phyloP scores from a whole-genome alignment of 2,113 vertebrate species.

The Etia nguti region DNA sequence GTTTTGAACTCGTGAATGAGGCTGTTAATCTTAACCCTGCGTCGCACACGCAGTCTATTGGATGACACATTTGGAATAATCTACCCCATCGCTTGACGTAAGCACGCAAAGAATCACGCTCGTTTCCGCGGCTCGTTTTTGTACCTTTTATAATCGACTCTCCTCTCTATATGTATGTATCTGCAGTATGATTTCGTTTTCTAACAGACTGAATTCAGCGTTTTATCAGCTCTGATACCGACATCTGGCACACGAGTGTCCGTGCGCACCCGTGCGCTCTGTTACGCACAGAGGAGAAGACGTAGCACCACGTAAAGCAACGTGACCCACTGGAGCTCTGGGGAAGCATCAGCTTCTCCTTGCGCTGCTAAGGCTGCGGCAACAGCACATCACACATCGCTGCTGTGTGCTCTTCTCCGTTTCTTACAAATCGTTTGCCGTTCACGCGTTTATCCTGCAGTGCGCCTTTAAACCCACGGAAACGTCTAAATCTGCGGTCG shows the following conservation, averaged over 20 bases:
- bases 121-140: constrained; percentile 4
- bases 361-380: constrained; percentile 37
- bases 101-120: constrained; percentile 64
- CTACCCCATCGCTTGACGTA: constrained; percentile 66
- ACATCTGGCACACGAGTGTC: background rate
- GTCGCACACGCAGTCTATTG: background rate
- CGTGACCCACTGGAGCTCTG: constrained; percentile 57
- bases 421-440: background rate
- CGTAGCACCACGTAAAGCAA: constrained; percentile 51
- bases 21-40: background rate
- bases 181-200: background rate
- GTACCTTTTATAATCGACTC: background rate
- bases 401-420: background rate
- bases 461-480: background rate
- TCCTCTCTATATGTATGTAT: background rate
- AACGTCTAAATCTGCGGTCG: background rate
- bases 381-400: background rate
- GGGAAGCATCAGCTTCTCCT: constrained; percentile 25
- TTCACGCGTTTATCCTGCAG: background rate
- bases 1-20: background rate
- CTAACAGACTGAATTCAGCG: no score
- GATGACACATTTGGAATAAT: constrained; percentile 24
- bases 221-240: background rate
- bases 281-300: constrained; percentile 30
- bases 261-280: background rate